These are phyloP conservation scores for Spongilla lacustris DNA, from an alignment of 37 sponge, comb jelly and placozoan species.

Conservation along the genomic window DNA sequence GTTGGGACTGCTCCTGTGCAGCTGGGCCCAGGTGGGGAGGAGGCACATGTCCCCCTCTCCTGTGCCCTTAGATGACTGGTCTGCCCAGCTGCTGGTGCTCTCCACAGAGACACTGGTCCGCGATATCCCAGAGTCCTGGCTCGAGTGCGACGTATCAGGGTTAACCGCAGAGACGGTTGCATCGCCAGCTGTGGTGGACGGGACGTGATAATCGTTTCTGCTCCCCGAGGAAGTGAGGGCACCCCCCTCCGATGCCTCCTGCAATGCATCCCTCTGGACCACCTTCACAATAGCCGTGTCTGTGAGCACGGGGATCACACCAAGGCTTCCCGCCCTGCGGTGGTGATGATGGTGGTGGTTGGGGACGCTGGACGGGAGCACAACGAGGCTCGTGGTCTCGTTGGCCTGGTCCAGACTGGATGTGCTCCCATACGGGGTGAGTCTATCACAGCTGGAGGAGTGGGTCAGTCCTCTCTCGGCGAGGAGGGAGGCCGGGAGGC, in stretches of 20 bases:
- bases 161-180: neutral
- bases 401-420: slow-evolving; percentile 31
- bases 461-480: slow-evolving; percentile 21
- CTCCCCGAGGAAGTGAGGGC: no score
- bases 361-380: neutral
- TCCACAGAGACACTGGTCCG: neutral
- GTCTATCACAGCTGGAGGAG: slow-evolving; percentile 29
- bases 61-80: neutral
- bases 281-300: neutral
- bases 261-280: neutral
- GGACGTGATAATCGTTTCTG: no score
- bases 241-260: neutral
- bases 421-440: slow-evolving; percentile 59
- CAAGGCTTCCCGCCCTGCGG: neutral
- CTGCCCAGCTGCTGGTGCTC: neutral
- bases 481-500: slow-evolving; percentile 68
- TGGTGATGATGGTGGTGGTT: neutral
- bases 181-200: neutral
- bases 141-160: neutral
- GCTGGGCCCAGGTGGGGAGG: neutral
- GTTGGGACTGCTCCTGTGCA: neutral
- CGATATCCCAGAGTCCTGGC: neutral
- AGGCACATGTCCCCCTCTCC: neutral
- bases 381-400: neutral
- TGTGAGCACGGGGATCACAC: neutral